Conservation (phyloP, 2,888 invertebrate species). For the Acleris sparsana region DNA sequence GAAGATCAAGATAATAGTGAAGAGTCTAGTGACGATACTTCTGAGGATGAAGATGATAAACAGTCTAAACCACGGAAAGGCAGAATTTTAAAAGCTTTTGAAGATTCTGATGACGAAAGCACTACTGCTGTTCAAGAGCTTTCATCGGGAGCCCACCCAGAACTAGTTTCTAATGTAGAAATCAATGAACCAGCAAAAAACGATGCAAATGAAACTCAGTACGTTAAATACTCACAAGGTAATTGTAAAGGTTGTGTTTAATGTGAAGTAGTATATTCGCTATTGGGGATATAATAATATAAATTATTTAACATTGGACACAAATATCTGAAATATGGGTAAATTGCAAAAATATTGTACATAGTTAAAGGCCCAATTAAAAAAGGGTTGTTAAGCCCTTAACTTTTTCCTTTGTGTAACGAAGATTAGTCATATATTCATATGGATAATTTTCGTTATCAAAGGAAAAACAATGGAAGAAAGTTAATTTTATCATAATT, state of each 20-base stretch:
- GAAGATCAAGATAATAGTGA: constrained; percentile 53
- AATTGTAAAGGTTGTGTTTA: constrained; percentile 29
- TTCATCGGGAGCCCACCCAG: constrained; percentile 6
- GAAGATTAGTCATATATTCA: too few relatives aligned
- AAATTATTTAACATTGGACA: too few relatives aligned
- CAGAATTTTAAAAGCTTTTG: constrained; percentile 76
- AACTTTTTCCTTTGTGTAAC: too few relatives aligned
- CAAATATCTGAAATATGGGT: too few relatives aligned
- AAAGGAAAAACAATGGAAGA: too few relatives aligned
- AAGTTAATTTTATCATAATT: too few relatives aligned
- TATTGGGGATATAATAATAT: too few relatives aligned
- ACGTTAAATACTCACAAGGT: constrained; percentile 61
- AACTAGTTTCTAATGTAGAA: background rate
- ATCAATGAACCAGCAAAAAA: constrained; percentile 29
- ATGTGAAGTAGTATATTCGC: background rate
- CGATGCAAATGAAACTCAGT: constrained; percentile 40
- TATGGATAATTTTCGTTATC: too few relatives aligned
- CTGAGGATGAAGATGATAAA: constrained; percentile 54
- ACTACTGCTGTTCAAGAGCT: constrained; percentile 1
- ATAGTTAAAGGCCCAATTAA: too few relatives aligned
- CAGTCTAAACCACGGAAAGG: constrained; percentile 59
- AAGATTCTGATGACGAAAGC: constrained; percentile 75
- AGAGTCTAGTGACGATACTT: constrained; percentile 60
- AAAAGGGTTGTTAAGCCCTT: too few relatives aligned
- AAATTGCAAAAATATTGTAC: too few relatives aligned